Evolutionary conservation across 2,888 invertebrate genomes (phyloP).

Genomic region (Ryuthela nishihirai): DNA sequence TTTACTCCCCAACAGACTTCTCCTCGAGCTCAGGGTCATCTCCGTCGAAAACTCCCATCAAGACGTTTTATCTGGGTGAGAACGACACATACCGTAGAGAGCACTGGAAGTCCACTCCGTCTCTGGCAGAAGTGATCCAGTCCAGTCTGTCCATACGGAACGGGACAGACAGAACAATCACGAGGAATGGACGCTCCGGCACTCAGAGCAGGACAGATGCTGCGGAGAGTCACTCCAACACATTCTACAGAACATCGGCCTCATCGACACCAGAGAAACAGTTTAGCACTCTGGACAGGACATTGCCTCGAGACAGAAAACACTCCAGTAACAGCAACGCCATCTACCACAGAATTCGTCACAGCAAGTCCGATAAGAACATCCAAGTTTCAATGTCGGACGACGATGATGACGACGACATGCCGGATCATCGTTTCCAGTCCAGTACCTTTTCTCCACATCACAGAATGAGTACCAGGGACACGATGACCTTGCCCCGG

Average conservation of each 20-base stretch:
- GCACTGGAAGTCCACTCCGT: constrained; percentile 19
- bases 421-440: too few relatives aligned
- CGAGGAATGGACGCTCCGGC: constrained; percentile 22
- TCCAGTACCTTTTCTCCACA: too few relatives aligned
- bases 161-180: constrained; percentile 2
- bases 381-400: constrained; percentile 34
- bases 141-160: constrained; percentile 11
- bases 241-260: constrained; percentile 11
- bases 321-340: constrained; percentile 12
- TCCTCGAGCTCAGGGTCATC: constrained; percentile 35
- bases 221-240: constrained; percentile 17
- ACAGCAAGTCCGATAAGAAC: constrained; percentile 19
- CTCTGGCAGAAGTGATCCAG: constrained; percentile 16
- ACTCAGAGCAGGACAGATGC: constrained; percentile 24
- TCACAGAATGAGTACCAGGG: constrained; percentile 3
- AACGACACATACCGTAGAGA: constrained; percentile 28
- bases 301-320: too few relatives aligned
- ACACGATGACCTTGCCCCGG: constrained; percentile 19
- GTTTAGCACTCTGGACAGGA: constrained; percentile 5
- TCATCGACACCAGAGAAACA: constrained; percentile 12
- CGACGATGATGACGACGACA: constrained; percentile 18
- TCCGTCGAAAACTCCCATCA: constrained; percentile 31
- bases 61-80: constrained; percentile 29
- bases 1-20: constrained; percentile 25
- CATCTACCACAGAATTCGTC: constrained; percentile 13